Conservation (phyloP, 2,888 invertebrate genomes). For the Eurytoma californica region DNA sequence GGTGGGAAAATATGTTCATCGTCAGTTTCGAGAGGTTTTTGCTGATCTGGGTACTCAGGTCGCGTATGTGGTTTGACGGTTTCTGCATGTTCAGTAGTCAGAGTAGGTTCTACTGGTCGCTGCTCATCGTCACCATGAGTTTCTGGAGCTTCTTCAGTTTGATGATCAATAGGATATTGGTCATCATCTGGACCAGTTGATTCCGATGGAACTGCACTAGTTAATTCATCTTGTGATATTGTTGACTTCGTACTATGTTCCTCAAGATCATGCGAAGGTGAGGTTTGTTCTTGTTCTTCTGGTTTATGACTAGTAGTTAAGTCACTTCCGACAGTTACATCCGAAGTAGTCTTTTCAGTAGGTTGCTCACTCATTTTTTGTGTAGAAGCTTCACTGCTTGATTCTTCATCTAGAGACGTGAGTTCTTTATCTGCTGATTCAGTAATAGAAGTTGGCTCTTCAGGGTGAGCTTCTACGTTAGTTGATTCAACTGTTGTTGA, state of each 20-base stretch:
- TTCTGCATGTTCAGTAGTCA: slow-evolving; percentile 59
- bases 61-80: slow-evolving; percentile 45
- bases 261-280: slow-evolving; percentile 5
- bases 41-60: slow-evolving; percentile 67
- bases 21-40: slow-evolving; percentile 59
- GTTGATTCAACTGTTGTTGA: slow-evolving; percentile 35
- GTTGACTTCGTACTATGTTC: slow-evolving; percentile 35
- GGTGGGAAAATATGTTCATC: slow-evolving; percentile 70
- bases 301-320: slow-evolving; percentile 14
- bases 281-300: slow-evolving; percentile 18
- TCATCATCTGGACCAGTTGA: slow-evolving; percentile 41
- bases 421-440: slow-evolving; percentile 26
- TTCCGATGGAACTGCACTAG: slow-evolving; percentile 29
- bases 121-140: slow-evolving; percentile 58
- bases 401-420: background rate
- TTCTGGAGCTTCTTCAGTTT: slow-evolving; percentile 60
- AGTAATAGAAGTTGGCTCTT: slow-evolving; percentile 43
- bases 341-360: slow-evolving; percentile 31
- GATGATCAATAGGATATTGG: slow-evolving; percentile 62
- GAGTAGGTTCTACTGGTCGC: slow-evolving; percentile 60
- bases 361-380: slow-evolving; percentile 28
- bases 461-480: slow-evolving; percentile 38
- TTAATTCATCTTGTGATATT: slow-evolving; percentile 12
- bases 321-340: slow-evolving; percentile 30
- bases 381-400: slow-evolving; percentile 26